Evolutionary conservation across 2,888 invertebrate species (phyloP).

Genomic region (Xylota sylvarum): DNA sequence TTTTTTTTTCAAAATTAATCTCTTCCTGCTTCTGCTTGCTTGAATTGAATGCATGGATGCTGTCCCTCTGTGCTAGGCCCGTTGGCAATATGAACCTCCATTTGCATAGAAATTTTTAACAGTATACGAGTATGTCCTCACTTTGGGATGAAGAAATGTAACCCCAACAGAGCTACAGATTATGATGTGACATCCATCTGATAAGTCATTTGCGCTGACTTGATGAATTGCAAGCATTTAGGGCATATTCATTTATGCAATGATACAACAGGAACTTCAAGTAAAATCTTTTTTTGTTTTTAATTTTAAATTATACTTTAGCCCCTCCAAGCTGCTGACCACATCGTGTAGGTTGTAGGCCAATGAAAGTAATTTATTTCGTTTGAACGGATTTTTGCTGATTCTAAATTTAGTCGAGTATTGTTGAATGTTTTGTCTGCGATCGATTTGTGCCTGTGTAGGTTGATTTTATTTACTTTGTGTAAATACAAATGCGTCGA

Average conservation of each 20-base stretch:
- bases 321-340: neutral
- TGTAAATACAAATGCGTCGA: constrained; percentile 19
- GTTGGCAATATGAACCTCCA: constrained; percentile 37
- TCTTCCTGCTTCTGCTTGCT: constrained; percentile 64
- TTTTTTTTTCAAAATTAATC: constrained; percentile 62
- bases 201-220: constrained; percentile 41
- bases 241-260: constrained; percentile 44
- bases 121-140: constrained; percentile 21
- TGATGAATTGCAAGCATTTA: constrained; percentile 43
- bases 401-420: constrained; percentile 53
- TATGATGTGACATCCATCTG: constrained; percentile 53
- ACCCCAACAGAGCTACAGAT: constrained; percentile 14
- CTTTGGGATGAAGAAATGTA: constrained; percentile 25
- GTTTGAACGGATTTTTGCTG: constrained; percentile 30
- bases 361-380: constrained; percentile 27
- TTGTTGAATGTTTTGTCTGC: constrained; percentile 30
- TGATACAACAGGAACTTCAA: neutral
- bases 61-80: constrained; percentile 17
- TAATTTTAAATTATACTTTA: constrained; percentile 25
- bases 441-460: constrained; percentile 3
- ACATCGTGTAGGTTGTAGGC: constrained; percentile 23
- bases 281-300: neutral
- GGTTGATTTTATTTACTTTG: constrained; percentile 24
- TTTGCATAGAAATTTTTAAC: constrained; percentile 33
- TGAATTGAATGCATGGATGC: constrained; percentile 24